Evolutionary conservation across 2,113 vertebrate species (phyloP).

Genomic region (Halichoerus grypus): DNA sequence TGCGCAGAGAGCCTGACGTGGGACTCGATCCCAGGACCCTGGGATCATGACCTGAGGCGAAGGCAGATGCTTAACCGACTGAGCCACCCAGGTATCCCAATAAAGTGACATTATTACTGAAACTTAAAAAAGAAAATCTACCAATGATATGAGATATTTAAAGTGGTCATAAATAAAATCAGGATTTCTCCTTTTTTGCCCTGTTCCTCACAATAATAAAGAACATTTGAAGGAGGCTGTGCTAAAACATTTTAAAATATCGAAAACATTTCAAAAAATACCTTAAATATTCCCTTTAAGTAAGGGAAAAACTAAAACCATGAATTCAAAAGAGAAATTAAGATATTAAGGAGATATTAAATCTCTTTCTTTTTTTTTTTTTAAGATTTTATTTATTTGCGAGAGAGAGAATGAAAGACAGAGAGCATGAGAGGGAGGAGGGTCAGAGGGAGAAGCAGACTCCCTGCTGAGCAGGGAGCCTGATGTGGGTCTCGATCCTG

Average conservation of each 20-base stretch:
- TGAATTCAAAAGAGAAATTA: background rate
- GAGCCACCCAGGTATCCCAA: background rate
- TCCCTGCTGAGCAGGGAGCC: too few relatives aligned
- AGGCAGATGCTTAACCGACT: too few relatives aligned
- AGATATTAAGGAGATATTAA: background rate
- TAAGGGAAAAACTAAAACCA: background rate
- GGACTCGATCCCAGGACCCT: too few relatives aligned
- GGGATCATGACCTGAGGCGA: too few relatives aligned
- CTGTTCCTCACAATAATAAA: slow-evolving; percentile 48
- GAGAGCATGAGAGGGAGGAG: too few relatives aligned
- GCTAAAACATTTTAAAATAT: background rate
- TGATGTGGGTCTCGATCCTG: too few relatives aligned
- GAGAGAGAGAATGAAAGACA: too few relatives aligned
- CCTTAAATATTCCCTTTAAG: background rate
- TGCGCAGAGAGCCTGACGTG: too few relatives aligned
- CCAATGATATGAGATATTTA: background rate
- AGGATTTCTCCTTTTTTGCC: background rate
- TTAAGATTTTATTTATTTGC: too few relatives aligned
- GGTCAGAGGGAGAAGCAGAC: too few relatives aligned
- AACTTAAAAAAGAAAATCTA: background rate
- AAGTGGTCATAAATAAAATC: background rate
- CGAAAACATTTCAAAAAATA: background rate
- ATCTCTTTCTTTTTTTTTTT: background rate
- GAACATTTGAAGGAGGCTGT: background rate
- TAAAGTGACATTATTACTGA: background rate